Base-by-base conservation (phyloP, 2,888 invertebrate genomes). In the Deladenus siricidicola region DNA sequence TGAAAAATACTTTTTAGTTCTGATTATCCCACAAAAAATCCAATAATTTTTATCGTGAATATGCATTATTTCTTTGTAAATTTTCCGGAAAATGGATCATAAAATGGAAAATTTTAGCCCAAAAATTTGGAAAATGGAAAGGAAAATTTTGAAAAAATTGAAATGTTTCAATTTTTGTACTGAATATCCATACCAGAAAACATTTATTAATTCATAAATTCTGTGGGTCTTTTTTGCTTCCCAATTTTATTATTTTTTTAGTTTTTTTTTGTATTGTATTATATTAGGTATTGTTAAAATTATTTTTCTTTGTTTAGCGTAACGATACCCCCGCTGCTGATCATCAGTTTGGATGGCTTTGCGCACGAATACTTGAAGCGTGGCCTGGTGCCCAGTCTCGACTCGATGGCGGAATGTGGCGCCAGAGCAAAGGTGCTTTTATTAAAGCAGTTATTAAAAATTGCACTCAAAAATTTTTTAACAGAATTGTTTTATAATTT, bases 281-380 rank as follows among this genome's bases (percentile, higher is more conserved):
- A n/a, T n/a, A n/a, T n/a, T n/a, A n/a, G n/a, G n/a, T n/a, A n/a
- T n/a, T n/a, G n/a, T n/a, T n/a, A n/a, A n/a, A n/a, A n/a, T n/a
- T n/a, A n/a, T n/a, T n/a, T n/a, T n/a, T n/a, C n/a, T n/a, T n/a
- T 49, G 34, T 62, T 42, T 51, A 66, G 63, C 49, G 44, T 69
- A 17, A 60, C 57, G 8, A 64, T 67, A 19, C 68, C 70, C 8
- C 70, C 70, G 14, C 60, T 70, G 23, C 42, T 70, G 23, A 54
- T 70, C 39, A 66, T 70, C 17, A 62, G 62, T 30, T 44, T 76
- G 48, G 76, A 76, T 54, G 76, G 75, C 0, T 76, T 76, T 52
- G 63, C 72, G 1, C 42, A 59, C 23, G 70, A 72, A 47, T 76
- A 74, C 52, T 66, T 76, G 50, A 60, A 71, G 26, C 45, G 69